phyloP scores from a whole-genome alignment of 2,113 vertebrate species.

The Tupaia tana region DNA sequence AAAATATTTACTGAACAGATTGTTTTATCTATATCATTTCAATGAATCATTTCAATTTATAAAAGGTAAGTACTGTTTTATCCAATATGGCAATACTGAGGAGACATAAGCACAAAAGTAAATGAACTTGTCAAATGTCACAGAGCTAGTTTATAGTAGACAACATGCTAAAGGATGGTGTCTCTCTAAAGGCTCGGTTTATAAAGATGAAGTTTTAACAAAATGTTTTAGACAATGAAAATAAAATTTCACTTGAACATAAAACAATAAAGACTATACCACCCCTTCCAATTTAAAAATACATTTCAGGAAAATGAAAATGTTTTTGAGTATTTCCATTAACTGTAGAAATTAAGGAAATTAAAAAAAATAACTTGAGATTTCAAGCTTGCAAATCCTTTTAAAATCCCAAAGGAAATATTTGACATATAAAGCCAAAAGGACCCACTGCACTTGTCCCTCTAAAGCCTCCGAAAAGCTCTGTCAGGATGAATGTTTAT shows the following conservation, averaged over 20 bases:
- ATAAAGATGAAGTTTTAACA: background rate
- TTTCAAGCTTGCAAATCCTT: slow-evolving; percentile 53
- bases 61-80: background rate
- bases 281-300: background rate
- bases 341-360: background rate
- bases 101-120: background rate
- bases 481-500: background rate
- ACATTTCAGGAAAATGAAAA: slow-evolving; percentile 4
- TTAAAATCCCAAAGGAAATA: slow-evolving; percentile 11
- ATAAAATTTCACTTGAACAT: background rate
- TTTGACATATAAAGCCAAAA: background rate
- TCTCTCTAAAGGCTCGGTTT: background rate
- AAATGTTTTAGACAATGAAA: background rate
- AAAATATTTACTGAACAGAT: background rate
- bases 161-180: background rate
- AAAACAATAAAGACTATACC: background rate
- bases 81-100: background rate
- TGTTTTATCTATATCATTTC: background rate
- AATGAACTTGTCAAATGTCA: background rate
- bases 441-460: background rate
- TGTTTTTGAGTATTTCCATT: slow-evolving; percentile 15
- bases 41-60: background rate
- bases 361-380: background rate
- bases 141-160: background rate
- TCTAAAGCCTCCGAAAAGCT: background rate